These are phyloP conservation scores for Indri indri DNA, from an alignment of 2,113 vertebrate genomes.

Conservation along the genomic window DNA sequence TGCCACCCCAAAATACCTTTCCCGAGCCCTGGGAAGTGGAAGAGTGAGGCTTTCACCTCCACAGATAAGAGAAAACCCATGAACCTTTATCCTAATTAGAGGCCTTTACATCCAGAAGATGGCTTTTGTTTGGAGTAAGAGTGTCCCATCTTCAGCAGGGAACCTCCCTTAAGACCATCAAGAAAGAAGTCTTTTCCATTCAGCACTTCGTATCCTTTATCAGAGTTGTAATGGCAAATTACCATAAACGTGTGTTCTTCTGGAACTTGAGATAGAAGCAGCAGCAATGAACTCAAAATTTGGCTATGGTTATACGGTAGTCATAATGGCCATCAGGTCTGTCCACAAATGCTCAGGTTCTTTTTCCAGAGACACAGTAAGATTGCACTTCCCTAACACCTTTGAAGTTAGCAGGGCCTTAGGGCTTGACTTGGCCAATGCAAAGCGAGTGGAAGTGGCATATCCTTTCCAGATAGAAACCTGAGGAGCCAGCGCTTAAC, in stretches of 20 bases:
- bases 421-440: neutral
- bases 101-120: neutral
- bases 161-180: neutral
- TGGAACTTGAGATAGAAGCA: neutral
- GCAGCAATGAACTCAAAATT: neutral
- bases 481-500: neutral
- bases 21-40: neutral
- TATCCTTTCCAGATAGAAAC: neutral
- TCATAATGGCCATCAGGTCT: neutral
- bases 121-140: neutral
- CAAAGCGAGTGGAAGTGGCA: neutral
- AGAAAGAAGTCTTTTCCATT: neutral
- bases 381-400: neutral
- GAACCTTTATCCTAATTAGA: neutral
- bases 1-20: neutral
- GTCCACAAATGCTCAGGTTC: neutral
- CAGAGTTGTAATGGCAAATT: neutral
- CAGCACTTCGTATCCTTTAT: neutral
- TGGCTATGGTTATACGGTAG: neutral
- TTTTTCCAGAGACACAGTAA: neutral
- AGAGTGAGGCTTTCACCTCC: neutral
- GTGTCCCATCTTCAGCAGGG: neutral
- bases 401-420: neutral
- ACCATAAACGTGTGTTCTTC: neutral
- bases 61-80: neutral